These are phyloP conservation scores for Drosophila niveifrons DNA, from an alignment of 2,888 invertebrate species.

Conservation along the genomic window DNA sequence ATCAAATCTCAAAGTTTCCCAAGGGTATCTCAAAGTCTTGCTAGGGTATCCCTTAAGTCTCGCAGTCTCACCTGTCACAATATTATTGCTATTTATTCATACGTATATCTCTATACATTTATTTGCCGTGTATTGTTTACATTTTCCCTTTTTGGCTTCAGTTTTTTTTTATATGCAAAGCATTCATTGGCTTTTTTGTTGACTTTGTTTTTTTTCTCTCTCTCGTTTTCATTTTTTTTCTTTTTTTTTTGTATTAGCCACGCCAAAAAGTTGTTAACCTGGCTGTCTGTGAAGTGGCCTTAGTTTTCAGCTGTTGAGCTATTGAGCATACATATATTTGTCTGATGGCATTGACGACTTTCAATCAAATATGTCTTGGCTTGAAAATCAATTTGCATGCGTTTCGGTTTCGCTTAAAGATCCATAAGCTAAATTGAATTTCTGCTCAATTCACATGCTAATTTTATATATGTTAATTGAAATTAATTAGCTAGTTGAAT, in stretches of 20 bases:
- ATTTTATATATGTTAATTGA: conserved; percentile 22
- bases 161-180: conserved; percentile 66
- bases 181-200: conserved; percentile 37
- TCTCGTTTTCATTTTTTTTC: conserved; percentile 12
- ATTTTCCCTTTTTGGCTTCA: conserved; percentile 61
- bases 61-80: neutral
- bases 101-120: conserved; percentile 20
- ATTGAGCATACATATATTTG: conserved; percentile 1
- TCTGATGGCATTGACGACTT: conserved; percentile 44
- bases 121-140: conserved; percentile 69
- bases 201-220: conserved; percentile 10
- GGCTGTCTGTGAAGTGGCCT: conserved; percentile 47
- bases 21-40: no score
- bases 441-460: conserved; percentile 34
- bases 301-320: conserved; percentile 39
- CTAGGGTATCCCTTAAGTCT: neutral
- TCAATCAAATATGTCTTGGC: conserved; percentile 53
- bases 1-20: no score
- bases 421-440: conserved; percentile 33
- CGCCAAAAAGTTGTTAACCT: conserved; percentile 73
- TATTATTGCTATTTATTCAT: conserved; percentile 10
- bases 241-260: conserved; percentile 46
- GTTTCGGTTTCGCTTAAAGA: conserved; percentile 20
- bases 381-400: conserved; percentile 51
- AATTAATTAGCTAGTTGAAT: conserved; percentile 7